phyloP scores from a whole-genome alignment of 2,113 vertebrate genomes.

The Lutjanus erythropterus region DNA sequence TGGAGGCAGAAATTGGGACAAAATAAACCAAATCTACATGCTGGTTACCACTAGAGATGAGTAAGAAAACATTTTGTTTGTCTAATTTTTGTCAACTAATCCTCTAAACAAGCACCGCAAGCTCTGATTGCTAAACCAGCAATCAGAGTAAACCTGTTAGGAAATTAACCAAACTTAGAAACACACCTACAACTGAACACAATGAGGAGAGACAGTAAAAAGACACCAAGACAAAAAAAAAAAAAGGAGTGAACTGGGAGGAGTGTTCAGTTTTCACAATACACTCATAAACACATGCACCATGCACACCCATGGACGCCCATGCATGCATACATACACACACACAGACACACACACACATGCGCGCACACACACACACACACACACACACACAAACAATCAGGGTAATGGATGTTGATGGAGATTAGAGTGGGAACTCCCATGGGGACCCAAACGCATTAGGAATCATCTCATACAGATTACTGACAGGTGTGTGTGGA shows the following conservation, averaged over 20 bases:
- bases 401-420: conserved; percentile 84
- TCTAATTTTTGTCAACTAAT: conserved; percentile 7
- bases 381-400: conserved; percentile 74
- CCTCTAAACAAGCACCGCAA: conserved; percentile 29
- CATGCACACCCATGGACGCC: too few relatives aligned
- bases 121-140: neutral
- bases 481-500: conserved; percentile 78
- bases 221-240: conserved; percentile 11
- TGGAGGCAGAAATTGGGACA: neutral
- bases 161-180: conserved; percentile 27
- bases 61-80: neutral
- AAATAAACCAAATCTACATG: neutral
- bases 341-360: conserved; percentile 68
- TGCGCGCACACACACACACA: conserved; percentile 25
- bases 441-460: conserved; percentile 78
- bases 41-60: neutral
- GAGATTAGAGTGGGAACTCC: conserved; percentile 83
- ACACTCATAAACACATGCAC: conserved; percentile 26
- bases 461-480: conserved; percentile 83
- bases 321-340: conserved; percentile 34
- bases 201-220: conserved; percentile 31
- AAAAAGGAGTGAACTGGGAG: conserved; percentile 10
- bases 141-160: neutral
- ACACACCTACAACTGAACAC: conserved; percentile 50
- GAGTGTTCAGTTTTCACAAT: conserved; percentile 36